Evolutionary conservation across 30 jellyfish, hydroid and myxozoan species (phyloP), one percentile per base, ranked within the genome.

Genomic region (Turritopsis dohrnii): DNA sequence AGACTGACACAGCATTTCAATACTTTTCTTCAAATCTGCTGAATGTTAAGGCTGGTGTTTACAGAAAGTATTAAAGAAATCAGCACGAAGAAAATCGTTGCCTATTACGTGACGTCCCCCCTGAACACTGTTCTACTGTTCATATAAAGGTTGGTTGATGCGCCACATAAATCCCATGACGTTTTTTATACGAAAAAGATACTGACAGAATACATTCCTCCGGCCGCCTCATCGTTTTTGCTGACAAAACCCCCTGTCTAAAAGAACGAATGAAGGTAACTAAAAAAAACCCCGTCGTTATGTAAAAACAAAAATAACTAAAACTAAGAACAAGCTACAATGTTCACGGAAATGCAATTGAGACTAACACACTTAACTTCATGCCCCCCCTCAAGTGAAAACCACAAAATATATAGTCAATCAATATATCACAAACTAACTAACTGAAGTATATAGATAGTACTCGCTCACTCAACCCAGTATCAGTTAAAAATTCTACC

Each of bases 151-250:
- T 0, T 69, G 30, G 77, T 69, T 16, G 77, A 19, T 69, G 31
- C 28, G 28, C 28, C 77, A n/a, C 22, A 19, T 69, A 69, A 27
- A 16, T 0, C 73, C 28, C 77, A 69, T 0, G 77, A 23, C 1
- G 0, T 23, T 75, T 29, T 9, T 41, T 9, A 22, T n/a, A 75
- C 16, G 75, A 21, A 75, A 89, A 94, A 85, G 99, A 94, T 94
- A 94, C 99, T 88, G 88, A 94, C 92, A 80, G 91, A 82, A 81
- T 81, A 94, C 93, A 79, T 94, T 28, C 99, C 99, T n/a, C 99
- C 99, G 9, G 97, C 96, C 71, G 94, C 86, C 54, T 94, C 99
- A 75, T 94, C 96, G 16, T 94, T 88, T 69, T 94, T 94, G 28
- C 77, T 53, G 5, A 87, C 76, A 86, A 94, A 88, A n/a, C 97